Conservation (phyloP, 2,888 invertebrate genomes). For the Anoncus sp. region DNA sequence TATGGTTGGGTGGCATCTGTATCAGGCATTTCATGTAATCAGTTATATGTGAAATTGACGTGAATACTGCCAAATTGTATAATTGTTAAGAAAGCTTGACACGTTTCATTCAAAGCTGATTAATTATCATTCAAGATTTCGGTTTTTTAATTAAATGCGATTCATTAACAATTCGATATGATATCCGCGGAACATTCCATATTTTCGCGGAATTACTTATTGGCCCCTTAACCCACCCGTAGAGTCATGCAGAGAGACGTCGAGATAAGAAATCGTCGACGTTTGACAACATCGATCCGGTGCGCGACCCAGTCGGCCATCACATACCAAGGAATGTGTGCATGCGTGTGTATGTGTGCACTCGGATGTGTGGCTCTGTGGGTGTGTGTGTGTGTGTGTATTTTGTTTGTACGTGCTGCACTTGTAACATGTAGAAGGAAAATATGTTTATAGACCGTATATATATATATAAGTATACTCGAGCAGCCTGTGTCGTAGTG, state of each 20-base stretch:
- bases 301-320: slow-evolving; percentile 53
- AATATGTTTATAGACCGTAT: slow-evolving; percentile 7
- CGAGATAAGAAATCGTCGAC: slow-evolving; percentile 72
- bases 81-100: too few species aligned
- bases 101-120: background rate
- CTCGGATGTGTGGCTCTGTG: background rate
- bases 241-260: slow-evolving; percentile 39
- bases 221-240: background rate
- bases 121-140: background rate
- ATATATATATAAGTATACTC: background rate
- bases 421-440: slow-evolving; percentile 21
- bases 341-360: background rate
- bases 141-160: slow-evolving; percentile 9
- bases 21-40: too few species aligned
- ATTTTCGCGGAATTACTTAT: slow-evolving; percentile 37
- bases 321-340: slow-evolving; percentile 18
- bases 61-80: too few species aligned
- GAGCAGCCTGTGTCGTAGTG: slow-evolving; percentile 41
- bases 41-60: too few species aligned
- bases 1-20: too few species aligned
- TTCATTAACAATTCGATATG: slow-evolving; percentile 28
- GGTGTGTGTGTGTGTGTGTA: slow-evolving; percentile 8
- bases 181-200: slow-evolving; percentile 26
- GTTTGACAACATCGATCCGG: slow-evolving; percentile 70
- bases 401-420: slow-evolving; percentile 15